A percentile compares a stretch with the other conserved stretches of the same genome.
Conservation (phyloP, 2,113 vertebrate genomes). For the Natator depressus region DNA sequence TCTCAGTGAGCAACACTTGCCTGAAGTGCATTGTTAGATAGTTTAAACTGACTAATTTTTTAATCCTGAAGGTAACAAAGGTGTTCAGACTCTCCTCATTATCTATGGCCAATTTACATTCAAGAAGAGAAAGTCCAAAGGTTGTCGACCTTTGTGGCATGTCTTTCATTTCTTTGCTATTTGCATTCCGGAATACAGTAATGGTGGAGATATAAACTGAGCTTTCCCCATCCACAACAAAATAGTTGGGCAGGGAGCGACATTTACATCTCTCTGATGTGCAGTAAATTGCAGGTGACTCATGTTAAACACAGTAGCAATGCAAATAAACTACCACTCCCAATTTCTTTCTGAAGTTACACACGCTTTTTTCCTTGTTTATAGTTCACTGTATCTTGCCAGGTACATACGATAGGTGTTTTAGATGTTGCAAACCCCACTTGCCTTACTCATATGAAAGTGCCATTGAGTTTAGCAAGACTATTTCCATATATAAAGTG, state of each 20-base stretch:
- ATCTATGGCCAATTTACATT: not conserved
- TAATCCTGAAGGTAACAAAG: not conserved
- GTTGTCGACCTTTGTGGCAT: not conserved
- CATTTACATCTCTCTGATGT: not conserved
- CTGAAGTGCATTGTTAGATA: not conserved
- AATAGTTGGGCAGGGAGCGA: not conserved
- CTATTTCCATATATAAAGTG: not conserved
- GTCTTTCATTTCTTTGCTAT: not conserved
- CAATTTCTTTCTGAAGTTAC: not conserved
- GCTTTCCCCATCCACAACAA: not conserved
- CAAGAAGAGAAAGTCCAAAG: not conserved
- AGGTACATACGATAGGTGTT: not conserved
- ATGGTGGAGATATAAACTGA: not conserved
- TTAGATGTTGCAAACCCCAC: not conserved
- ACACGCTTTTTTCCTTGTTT: not conserved
- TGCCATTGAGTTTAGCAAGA: not conserved
- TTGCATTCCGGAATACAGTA: not conserved
- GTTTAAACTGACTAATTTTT: not conserved
- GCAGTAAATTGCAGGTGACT: not conserved
- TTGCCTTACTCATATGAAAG: not conserved
- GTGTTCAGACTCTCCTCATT: not conserved
- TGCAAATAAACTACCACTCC: not conserved
- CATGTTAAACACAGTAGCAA: not conserved
- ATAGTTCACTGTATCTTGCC: not conserved
- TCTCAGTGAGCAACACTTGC: slow-evolving; percentile 25